These are phyloP conservation scores for Tachystola acroxantha DNA, from an alignment of 2,888 invertebrate species.

Conservation along the genomic window DNA sequence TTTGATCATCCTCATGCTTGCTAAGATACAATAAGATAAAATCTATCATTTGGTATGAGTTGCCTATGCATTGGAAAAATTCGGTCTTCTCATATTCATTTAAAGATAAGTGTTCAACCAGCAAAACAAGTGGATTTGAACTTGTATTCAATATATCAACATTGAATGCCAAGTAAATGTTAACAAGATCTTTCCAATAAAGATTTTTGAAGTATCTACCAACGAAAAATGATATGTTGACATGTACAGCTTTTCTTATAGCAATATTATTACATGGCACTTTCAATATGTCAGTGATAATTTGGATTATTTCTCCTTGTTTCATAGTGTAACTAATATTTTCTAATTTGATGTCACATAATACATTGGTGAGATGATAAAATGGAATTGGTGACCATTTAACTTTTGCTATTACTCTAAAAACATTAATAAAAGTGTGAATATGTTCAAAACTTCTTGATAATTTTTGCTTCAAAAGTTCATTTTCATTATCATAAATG, in stretches of 20 bases:
- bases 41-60: slow-evolving; percentile 33
- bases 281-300: slow-evolving; percentile 41
- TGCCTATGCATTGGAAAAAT: slow-evolving; percentile 29
- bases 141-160: slow-evolving; percentile 18
- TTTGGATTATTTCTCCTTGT: slow-evolving; percentile 18
- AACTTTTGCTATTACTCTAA: slow-evolving; percentile 41
- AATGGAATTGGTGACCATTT: slow-evolving; percentile 64
- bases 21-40: slow-evolving; percentile 40
- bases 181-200: slow-evolving; percentile 36
- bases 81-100: slow-evolving; percentile 23
- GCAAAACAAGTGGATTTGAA: slow-evolving; percentile 25
- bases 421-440: slow-evolving; percentile 29
- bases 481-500: slow-evolving; percentile 40
- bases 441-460: slow-evolving; percentile 24
- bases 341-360: slow-evolving; percentile 28
- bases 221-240: slow-evolving; percentile 44
- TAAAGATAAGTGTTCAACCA: slow-evolving; percentile 24
- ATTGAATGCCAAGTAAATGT: slow-evolving; percentile 32
- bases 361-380: slow-evolving; percentile 41
- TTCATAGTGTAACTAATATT: slow-evolving; percentile 13
- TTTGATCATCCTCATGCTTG: slow-evolving; percentile 29
- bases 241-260: slow-evolving; percentile 46
- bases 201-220: slow-evolving; percentile 35
- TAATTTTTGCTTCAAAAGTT: slow-evolving; percentile 31
- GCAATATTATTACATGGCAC: slow-evolving; percentile 54